Conservation (phyloP, 2,888 invertebrate genomes). For the Drosophila colorata region DNA sequence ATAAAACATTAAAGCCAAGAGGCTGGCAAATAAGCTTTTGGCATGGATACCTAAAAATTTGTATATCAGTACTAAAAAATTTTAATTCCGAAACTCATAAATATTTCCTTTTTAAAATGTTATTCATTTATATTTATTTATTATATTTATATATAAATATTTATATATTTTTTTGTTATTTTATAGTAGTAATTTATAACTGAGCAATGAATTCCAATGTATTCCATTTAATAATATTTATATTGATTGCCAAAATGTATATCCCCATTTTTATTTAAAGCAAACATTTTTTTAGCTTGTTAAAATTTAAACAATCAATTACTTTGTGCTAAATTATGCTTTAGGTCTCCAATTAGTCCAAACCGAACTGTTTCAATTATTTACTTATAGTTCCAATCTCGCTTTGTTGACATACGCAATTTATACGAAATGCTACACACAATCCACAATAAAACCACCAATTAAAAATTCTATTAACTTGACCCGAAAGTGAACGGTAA, state of each 20-base stretch:
- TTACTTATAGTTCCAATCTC: neutral
- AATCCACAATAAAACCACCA: conserved; percentile 3
- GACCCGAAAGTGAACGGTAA: neutral
- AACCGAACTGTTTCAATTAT: neutral
- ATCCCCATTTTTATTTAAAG: too few relatives aligned
- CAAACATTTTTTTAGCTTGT: neutral
- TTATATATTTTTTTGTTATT: neutral
- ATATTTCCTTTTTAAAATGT: neutral
- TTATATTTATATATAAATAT: too few relatives aligned
- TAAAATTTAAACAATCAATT: neutral
- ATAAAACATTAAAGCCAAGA: neutral
- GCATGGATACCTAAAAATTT: neutral
- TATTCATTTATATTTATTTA: too few relatives aligned
- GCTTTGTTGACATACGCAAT: too few relatives aligned
- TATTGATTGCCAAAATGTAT: neutral
- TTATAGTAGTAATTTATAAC: too few relatives aligned
- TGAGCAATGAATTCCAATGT: too few relatives aligned
- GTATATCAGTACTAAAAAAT: neutral
- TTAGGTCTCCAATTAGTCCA: neutral
- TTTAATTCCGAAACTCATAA: neutral
- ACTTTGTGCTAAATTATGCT: too few relatives aligned
- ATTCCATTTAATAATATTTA: neutral
- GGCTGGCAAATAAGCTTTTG: neutral
- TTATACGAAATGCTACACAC: neutral
- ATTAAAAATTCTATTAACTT: conserved; percentile 19